A percentile compares a stretch with the other conserved stretches of the same genome.
Evolutionary conservation across 2,797 vertebrate genomes (phyloP).

Genomic region (Alexandromys oeconomus): DNA sequence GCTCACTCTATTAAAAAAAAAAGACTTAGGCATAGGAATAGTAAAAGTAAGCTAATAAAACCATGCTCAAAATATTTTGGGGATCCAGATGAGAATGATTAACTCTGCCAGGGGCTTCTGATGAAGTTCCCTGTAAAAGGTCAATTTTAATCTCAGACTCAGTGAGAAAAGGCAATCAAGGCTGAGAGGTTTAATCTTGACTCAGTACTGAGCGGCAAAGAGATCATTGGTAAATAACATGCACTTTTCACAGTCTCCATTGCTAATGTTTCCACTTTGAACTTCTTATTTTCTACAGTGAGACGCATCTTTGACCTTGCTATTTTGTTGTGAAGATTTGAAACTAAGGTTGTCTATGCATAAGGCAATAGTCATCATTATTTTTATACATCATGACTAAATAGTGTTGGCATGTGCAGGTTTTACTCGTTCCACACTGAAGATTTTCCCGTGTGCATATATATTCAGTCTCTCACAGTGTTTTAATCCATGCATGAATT

Average conservation of each 20-base stretch:
- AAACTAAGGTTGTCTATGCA: background rate
- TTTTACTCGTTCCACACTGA: background rate
- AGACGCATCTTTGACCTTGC: background rate
- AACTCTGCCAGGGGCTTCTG: slow-evolving; percentile 69
- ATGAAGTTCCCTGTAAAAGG: slow-evolving; percentile 56
- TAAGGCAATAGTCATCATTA: background rate
- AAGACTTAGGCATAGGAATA: slow-evolving; percentile 56
- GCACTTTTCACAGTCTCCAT: background rate
- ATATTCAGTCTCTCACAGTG: background rate
- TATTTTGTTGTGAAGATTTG: background rate
- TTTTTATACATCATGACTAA: background rate
- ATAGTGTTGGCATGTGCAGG: background rate
- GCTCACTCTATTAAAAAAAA: slow-evolving; percentile 61
- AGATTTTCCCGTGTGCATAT: background rate
- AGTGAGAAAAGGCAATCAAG: slow-evolving; percentile 23
- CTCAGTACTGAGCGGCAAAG: background rate
- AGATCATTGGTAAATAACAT: background rate
- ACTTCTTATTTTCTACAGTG: slow-evolving; percentile 5
- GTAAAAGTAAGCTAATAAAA: slow-evolving; percentile 71
- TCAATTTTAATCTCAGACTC: slow-evolving; percentile 25
- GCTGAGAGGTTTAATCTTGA: background rate
- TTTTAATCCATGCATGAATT: background rate
- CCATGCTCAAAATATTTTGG: slow-evolving; percentile 50
- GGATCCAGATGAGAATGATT: slow-evolving; percentile 67
- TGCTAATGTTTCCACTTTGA: background rate